Evolutionary conservation across 2,797 vertebrate genomes (phyloP), one percentile per base, ranked within the genome.

Genomic region (Sibirionetta formosa): DNA sequence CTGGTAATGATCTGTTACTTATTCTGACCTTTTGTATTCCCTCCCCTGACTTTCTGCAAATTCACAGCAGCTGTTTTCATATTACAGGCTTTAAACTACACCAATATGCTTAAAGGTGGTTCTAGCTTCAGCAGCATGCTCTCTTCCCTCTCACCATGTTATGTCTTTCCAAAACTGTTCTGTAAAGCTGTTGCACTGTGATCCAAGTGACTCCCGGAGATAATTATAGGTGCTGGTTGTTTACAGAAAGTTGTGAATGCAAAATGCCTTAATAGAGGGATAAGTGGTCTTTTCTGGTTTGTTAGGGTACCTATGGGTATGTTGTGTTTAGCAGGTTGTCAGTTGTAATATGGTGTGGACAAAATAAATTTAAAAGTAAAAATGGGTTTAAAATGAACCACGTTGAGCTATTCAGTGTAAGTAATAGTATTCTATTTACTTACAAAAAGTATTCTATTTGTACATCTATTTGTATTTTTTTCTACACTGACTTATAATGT

Each of bases 231-330:
- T 57, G 42, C 7, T 38, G 22, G 46, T 54, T 40, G 53, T 46
- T 35, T 73, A 33, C 24, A 27, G 71, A 73, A 33, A 73, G 24
- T n/a, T 57, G 13, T 57, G 31, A 44, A 40, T 40, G 35, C 36
- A 11, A 22, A 54, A 35, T 33, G 12, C 44, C 31, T 69, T 73
- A 71, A 48, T 2, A 53, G 22, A 24, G 8, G 4, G 14, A 12
- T 29, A 82, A 7, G 3, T 54, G 27, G 1, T n/a, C 14, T 71
- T 35, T 53, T 44, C 22, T 79, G 26, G 13, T 86, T 75, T 1
- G 0, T 51, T 61, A n/a, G 33, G 31, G 8, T 72, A 7, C 5
- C 0, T 82, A 8, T 29, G 15, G 4, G 1, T 76, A 7, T 65
- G 4, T 46, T 76, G 36, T n/a, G 5, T 53, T 61, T 68, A 8